Evolutionary conservation across 2,113 vertebrate genomes (phyloP).

Genomic region (Pipa parva): DNA sequence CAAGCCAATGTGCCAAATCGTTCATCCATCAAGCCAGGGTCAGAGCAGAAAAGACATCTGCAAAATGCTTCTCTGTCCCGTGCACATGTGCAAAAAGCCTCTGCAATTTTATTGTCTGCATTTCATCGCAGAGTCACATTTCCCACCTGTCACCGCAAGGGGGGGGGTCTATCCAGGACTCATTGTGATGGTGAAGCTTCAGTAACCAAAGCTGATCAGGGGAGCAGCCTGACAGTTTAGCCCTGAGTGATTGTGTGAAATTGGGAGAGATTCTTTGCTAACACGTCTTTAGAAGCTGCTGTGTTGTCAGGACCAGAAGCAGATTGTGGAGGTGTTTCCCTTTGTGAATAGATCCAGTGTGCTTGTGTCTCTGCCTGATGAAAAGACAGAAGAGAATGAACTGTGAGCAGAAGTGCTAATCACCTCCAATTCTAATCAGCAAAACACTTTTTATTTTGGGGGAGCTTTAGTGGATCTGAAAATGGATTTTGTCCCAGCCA

Average conservation of each 20-base stretch:
- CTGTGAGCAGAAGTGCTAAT: constrained; percentile 42
- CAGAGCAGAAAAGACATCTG: constrained; percentile 29
- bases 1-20: neutral
- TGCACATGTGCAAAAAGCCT: constrained; percentile 41
- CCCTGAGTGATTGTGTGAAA: constrained; percentile 35
- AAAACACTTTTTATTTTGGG: constrained; percentile 43
- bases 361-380: constrained; percentile 40
- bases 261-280: constrained; percentile 22
- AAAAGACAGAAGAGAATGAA: constrained; percentile 42
- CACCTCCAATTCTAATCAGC: constrained; percentile 45
- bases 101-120: constrained; percentile 39
- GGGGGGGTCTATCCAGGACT: constrained; percentile 42
- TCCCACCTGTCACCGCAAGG: constrained; percentile 56
- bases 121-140: constrained; percentile 43
- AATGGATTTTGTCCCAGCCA: constrained; percentile 65
- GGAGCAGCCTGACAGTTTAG: constrained; percentile 30
- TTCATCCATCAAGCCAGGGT: constrained; percentile 9
- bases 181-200: constrained; percentile 28
- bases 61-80: constrained; percentile 15
- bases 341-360: constrained; percentile 41
- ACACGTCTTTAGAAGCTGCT: constrained; percentile 42
- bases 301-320: constrained; percentile 45
- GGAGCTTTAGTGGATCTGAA: constrained; percentile 48
- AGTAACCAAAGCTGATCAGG: constrained; percentile 32
- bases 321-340: constrained; percentile 34